These are phyloP conservation scores for Diadegma fenestrale DNA, from an alignment of 2,888 invertebrate species.

Conservation along the genomic window DNA sequence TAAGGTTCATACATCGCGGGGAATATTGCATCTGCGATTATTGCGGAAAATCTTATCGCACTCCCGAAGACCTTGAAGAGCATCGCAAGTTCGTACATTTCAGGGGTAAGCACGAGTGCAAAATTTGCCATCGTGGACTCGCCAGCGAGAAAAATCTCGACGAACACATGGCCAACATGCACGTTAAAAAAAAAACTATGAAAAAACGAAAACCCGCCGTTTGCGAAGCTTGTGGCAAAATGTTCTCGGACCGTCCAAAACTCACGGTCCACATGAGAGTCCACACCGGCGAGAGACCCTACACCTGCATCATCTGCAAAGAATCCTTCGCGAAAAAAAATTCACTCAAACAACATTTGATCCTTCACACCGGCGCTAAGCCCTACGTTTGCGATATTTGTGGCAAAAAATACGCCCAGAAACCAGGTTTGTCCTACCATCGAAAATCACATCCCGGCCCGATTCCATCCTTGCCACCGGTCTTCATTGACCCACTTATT, in stretches of 20 bases:
- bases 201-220: conserved; percentile 71
- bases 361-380: conserved; percentile 81
- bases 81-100: conserved; percentile 82
- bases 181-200: conserved; percentile 70
- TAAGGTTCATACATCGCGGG: conserved; percentile 68
- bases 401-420: conserved; percentile 82
- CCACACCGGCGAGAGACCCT: conserved; percentile 82
- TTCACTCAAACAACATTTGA: conserved; percentile 80
- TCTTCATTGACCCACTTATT: conserved; percentile 81
- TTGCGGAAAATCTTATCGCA: conserved; percentile 80
- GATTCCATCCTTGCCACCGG: conserved; percentile 81
- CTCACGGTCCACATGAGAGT: conserved; percentile 81
- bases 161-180: conserved; percentile 80
- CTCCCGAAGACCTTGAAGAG: conserved; percentile 78
- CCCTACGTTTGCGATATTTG: conserved; percentile 83
- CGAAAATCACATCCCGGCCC: conserved; percentile 82
- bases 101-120: conserved; percentile 82
- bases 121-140: conserved; percentile 81
- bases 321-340: conserved; percentile 80
- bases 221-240: conserved; percentile 84
- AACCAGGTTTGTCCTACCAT: conserved; percentile 82
- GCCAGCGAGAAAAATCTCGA: conserved; percentile 85
- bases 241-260: conserved; percentile 78
- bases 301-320: conserved; percentile 79
- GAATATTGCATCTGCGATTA: conserved; percentile 72